Evolutionary conservation across 2,113 vertebrate species (phyloP).

Genomic region (Crocuta crocuta): DNA sequence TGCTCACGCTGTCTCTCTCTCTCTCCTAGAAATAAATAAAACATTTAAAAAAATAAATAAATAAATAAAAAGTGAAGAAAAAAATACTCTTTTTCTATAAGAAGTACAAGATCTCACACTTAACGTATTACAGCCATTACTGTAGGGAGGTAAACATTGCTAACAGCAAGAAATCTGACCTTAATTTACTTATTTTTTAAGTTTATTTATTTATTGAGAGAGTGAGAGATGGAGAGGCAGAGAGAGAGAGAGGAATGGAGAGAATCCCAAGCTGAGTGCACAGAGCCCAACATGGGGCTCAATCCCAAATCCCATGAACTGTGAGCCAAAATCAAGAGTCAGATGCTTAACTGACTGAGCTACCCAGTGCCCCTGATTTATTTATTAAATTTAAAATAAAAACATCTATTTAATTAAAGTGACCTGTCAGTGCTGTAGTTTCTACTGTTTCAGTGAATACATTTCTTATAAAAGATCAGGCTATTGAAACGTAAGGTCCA

Average conservation of each 20-base stretch:
- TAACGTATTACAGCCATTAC: not conserved
- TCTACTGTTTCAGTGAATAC: not conserved
- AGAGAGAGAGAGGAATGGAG: no score
- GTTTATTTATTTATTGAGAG: no score
- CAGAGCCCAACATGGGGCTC: no score
- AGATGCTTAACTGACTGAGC: no score
- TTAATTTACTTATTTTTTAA: conserved; percentile 44
- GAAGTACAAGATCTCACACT: not conserved
- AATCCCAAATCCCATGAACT: no score
- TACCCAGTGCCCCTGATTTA: conserved; percentile 4
- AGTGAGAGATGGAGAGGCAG: no score
- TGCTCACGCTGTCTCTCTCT: no score
- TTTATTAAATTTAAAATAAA: conserved; percentile 62
- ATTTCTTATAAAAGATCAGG: not conserved
- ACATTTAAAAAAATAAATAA: no score
- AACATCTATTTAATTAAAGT: conserved; percentile 47
- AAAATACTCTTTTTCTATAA: conserved; percentile 1
- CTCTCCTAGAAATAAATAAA: no score
- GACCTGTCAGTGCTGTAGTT: not conserved
- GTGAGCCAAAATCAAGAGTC: no score
- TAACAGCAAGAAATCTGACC: conserved; percentile 39
- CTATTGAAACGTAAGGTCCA: not conserved
- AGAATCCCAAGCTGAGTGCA: no score
- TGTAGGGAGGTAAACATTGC: conserved; percentile 32
- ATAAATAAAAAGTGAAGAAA: conserved; percentile 90